These are phyloP conservation scores for Harpalus rubripes DNA, from an alignment of 2,888 invertebrate species.

Conservation along the genomic window DNA sequence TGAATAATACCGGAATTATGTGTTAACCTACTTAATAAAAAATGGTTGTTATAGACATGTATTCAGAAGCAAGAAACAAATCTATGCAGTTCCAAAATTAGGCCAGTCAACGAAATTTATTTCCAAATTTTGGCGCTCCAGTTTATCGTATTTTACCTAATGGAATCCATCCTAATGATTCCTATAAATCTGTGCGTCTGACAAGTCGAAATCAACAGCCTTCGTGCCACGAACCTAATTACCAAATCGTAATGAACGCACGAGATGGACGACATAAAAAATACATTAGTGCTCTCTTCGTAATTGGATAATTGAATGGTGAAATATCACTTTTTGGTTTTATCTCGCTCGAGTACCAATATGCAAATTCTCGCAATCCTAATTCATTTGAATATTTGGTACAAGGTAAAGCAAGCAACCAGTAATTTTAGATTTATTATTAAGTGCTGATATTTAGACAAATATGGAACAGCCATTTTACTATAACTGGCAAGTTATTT, in stretches of 20 bases:
- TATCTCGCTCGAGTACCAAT: constrained; percentile 25
- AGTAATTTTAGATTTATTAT: constrained; percentile 33
- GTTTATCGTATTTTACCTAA: not conserved
- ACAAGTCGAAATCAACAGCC: constrained; percentile 40
- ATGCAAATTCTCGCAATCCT: constrained; percentile 45
- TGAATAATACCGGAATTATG: no score
- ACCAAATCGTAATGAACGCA: constrained; percentile 50
- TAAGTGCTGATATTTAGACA: constrained; percentile 25
- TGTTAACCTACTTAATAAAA: no score
- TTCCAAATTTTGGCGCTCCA: no score
- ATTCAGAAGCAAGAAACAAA: no score
- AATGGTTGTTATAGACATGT: no score
- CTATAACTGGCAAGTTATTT: constrained; percentile 15
- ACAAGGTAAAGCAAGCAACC: constrained; percentile 14
- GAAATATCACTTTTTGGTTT: constrained; percentile 32
- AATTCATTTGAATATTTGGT: constrained; percentile 35
- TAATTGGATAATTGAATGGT: constrained; percentile 47
- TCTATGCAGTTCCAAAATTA: no score
- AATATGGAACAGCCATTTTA: constrained; percentile 18
- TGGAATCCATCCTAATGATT: not conserved
- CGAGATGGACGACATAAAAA: constrained; percentile 54
- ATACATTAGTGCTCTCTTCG: constrained; percentile 52
- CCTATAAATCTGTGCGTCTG: constrained; percentile 36
- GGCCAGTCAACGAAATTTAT: no score
- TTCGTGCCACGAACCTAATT: constrained; percentile 45